phyloP scores from a whole-genome alignment of 2,113 vertebrate genomes.

The Chamaea fasciata region DNA sequence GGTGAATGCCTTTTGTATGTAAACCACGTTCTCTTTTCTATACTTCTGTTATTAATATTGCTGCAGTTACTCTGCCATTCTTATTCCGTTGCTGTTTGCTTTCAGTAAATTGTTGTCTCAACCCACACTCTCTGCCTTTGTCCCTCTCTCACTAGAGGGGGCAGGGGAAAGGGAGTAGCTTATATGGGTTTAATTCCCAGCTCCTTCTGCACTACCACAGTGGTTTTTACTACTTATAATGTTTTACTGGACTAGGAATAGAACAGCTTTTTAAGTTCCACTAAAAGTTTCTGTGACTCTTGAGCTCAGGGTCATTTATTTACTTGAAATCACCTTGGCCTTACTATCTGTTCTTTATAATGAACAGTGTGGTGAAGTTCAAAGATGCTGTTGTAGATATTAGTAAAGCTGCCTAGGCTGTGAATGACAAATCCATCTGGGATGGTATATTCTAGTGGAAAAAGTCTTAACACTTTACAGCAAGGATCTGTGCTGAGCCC shows the following conservation, averaged over 20 bases:
- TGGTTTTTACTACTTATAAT: neutral
- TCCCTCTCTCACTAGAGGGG: no score
- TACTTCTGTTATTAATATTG: neutral
- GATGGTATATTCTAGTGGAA: neutral
- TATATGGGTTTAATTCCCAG: neutral
- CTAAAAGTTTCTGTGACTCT: neutral
- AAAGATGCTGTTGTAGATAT: neutral
- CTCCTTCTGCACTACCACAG: neutral
- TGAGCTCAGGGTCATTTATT: neutral
- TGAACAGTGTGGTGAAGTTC: neutral
- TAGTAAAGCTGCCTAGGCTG: neutral
- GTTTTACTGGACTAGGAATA: neutral
- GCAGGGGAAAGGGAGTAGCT: no score
- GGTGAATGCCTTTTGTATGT: neutral
- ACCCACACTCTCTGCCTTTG: neutral
- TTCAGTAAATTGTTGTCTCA: neutral
- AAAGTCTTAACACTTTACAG: neutral
- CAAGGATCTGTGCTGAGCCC: neutral
- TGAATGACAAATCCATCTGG: neutral
- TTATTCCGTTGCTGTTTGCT: neutral
- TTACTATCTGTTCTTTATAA: neutral
- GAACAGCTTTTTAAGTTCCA: neutral
- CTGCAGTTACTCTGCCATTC: neutral
- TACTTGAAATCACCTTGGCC: neutral
- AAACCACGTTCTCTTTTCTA: neutral